phyloP scores from a whole-genome alignment of 1,140 invertebrate genomes.

The Procambarus virginalis region DNA sequence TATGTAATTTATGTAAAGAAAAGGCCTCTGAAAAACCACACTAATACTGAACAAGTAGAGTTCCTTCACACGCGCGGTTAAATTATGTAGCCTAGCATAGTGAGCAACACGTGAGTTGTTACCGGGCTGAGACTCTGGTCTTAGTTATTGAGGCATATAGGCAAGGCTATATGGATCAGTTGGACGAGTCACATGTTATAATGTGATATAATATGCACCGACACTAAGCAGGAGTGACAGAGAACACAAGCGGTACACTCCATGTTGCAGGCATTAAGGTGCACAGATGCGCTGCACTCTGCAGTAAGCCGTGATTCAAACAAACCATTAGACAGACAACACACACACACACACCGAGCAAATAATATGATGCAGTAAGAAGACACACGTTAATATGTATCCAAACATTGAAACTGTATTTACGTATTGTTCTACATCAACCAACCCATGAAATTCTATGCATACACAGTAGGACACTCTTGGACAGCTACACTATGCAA shows the following conservation, averaged over 20 bases:
- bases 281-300: neutral
- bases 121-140: neutral
- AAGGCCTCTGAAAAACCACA: neutral
- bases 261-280: neutral
- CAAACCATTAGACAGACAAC: neutral
- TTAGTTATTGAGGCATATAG: neutral
- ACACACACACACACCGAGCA: neutral
- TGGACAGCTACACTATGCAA: slow-evolving; percentile 1
- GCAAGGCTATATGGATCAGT: too few species aligned
- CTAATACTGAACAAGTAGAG: neutral
- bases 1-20: neutral
- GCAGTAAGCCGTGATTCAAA: neutral
- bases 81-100: neutral
- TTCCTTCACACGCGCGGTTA: neutral
- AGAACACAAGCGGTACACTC: neutral
- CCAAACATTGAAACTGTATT: neutral
- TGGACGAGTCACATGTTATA: neutral
- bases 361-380: neutral
- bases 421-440: neutral
- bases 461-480: neutral
- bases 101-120: too few species aligned
- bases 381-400: neutral
- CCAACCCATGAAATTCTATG: neutral
- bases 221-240: neutral
- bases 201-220: neutral